Conservation (phyloP, 2,888 invertebrate species). For the Eupithecia pulchellata region DNA sequence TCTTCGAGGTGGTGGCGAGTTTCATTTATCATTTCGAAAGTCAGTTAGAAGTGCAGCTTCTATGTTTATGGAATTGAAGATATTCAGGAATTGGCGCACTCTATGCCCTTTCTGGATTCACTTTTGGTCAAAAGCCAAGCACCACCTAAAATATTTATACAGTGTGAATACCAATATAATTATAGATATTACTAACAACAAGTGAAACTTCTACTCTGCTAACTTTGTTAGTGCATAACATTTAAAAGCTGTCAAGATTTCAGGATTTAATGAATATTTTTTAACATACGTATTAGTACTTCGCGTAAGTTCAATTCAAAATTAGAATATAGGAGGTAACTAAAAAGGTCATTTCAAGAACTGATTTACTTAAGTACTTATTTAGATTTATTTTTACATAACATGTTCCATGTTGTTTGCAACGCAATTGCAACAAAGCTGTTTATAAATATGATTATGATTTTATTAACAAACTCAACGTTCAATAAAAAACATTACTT, state of each 20-base stretch:
- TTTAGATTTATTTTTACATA: not conserved
- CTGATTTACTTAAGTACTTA: not conserved
- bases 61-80: not conserved
- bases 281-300: too few species aligned
- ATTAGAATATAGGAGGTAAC: too few species aligned
- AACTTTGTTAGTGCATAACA: not conserved
- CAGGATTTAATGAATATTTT: too few species aligned
- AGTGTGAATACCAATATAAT: not conserved
- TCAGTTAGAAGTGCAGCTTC: not conserved
- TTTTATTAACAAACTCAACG: slow-evolving; percentile 70
- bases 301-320: too few species aligned
- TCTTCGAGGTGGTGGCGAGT: not conserved
- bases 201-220: not conserved
- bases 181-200: not conserved
- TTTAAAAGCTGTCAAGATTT: not conserved
- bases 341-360: too few species aligned
- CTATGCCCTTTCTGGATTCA: not conserved
- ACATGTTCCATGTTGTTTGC: slow-evolving; percentile 59
- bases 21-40: not conserved
- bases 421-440: slow-evolving; percentile 63
- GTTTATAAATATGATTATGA: slow-evolving; percentile 62
- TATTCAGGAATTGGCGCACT: not conserved
- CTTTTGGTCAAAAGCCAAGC: not conserved
- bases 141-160: slow-evolving; percentile 5
- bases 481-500: slow-evolving; percentile 58